phyloP scores from a whole-genome alignment of 1,140 invertebrate genomes.

The Dendrolimus kikuchii region DNA sequence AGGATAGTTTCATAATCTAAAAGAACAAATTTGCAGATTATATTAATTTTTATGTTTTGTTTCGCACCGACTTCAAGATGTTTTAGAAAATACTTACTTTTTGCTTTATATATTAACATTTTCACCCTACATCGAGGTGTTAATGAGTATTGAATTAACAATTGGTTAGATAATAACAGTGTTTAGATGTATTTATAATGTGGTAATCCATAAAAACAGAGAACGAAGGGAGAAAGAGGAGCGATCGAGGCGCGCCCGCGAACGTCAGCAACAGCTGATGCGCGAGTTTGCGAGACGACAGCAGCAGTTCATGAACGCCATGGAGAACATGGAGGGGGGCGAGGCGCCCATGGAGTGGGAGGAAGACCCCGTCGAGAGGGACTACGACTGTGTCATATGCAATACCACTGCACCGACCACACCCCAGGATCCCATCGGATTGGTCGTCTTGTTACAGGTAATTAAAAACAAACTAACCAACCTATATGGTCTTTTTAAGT shows the following conservation, averaged over 20 bases:
- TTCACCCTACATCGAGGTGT: no score
- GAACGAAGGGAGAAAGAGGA: slow-evolving; percentile 86
- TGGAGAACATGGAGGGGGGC: slow-evolving; percentile 74
- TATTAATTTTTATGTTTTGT: no score
- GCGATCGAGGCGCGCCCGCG: slow-evolving; percentile 86
- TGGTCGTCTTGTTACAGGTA: slow-evolving; percentile 90
- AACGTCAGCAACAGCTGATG: slow-evolving; percentile 93
- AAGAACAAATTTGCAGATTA: no score
- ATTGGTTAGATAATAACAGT: no score
- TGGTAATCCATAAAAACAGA: slow-evolving; percentile 21
- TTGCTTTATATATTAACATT: no score
- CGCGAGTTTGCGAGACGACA: slow-evolving; percentile 93
- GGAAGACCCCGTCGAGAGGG: slow-evolving; percentile 76
- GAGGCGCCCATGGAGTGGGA: slow-evolving; percentile 80
- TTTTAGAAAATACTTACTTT: no score
- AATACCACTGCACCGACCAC: slow-evolving; percentile 90
- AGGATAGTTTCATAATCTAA: no score
- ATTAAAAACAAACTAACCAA: neutral
- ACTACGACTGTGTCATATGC: slow-evolving; percentile 97
- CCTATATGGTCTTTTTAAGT: no score
- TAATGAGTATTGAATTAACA: no score
- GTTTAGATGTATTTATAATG: no score
- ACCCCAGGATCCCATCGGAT: slow-evolving; percentile 89
- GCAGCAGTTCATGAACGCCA: slow-evolving; percentile 91
- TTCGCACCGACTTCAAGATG: no score